Evolutionary conservation across 2,113 vertebrate species (phyloP), one percentile per base, ranked within the genome.

Genomic region (Psilopsiagon aurifrons): DNA sequence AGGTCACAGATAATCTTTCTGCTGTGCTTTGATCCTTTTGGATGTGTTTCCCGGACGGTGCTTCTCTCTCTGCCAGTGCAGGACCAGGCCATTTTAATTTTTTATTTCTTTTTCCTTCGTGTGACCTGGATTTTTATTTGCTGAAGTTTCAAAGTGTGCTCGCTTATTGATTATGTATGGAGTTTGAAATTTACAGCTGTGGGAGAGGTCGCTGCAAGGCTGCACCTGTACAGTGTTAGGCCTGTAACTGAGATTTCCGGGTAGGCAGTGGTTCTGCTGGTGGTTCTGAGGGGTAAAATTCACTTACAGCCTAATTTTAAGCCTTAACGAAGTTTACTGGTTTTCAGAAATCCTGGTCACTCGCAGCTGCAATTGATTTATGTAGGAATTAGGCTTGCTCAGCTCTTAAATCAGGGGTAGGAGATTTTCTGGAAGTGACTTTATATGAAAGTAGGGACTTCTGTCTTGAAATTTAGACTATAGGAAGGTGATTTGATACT

Each of bases 331-430:
- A 83, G 82, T 93, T 87, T 73, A 16, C 46, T 64, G 10, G 23
- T 52, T 84, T 88, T 95, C 80, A 92, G 80, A 91, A 92, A 78
- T 78, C 44, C 66, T 5, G 69, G 62, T 86, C 83, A 35, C 52
- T 94, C 44, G 23, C 76, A 76, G 90, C 88, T 84, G 83, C 69
- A 23, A 15, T 95, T 75, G 95, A 88, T 96, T 92, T 96, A 55
- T 81, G 14, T 84, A 71, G 69, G 83, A 88, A 84, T 95, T 95
- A 82, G 86, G 62, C 83, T 91, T 89, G 69, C 49, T 95, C 69
- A 88, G 94, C 86, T 35, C 70, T 86, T 76, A 83, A 92, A 41
- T 85, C n/a, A 7, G 73, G 86, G 44, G 28, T 46, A 83, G 78
- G 44, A 59, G 77, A 69, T 92, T 84, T 78, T 90, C 80, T 79